These are phyloP conservation scores for Tursiops truncatus DNA, from an alignment of 2,113 vertebrate genomes.

Conservation along the genomic window DNA sequence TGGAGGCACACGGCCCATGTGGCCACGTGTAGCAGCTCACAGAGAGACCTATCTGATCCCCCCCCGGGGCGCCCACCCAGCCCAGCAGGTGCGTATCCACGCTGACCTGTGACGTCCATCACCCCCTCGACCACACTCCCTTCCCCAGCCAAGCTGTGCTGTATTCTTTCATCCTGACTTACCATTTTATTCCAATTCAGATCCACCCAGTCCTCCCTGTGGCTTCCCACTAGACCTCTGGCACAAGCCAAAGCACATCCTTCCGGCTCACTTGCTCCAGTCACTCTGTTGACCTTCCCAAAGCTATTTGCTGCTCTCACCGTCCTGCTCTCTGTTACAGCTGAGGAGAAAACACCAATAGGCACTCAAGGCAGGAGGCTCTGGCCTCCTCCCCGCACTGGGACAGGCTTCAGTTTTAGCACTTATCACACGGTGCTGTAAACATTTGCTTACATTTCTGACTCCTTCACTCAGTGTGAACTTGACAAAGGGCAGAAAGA, in stretches of 20 bases:
- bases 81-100: neutral
- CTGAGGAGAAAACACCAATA: neutral
- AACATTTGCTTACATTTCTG: neutral
- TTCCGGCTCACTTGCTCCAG: constrained; percentile 25
- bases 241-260: neutral
- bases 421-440: neutral
- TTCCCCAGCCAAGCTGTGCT: neutral
- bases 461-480: neutral
- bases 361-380: neutral
- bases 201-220: neutral
- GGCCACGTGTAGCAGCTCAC: neutral
- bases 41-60: neutral
- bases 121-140: neutral
- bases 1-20: neutral
- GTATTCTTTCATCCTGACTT: neutral
- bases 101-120: neutral
- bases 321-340: neutral
- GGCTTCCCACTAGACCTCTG: neutral
- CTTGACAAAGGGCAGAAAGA: neutral
- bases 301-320: neutral
- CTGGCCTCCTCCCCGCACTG: neutral
- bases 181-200: neutral
- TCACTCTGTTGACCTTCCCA: constrained; percentile 54
- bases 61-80: neutral
- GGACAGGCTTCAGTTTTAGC: neutral